Base-by-base conservation (phyloP, 2,888 invertebrate species). In the Apamea crenata region DNA sequence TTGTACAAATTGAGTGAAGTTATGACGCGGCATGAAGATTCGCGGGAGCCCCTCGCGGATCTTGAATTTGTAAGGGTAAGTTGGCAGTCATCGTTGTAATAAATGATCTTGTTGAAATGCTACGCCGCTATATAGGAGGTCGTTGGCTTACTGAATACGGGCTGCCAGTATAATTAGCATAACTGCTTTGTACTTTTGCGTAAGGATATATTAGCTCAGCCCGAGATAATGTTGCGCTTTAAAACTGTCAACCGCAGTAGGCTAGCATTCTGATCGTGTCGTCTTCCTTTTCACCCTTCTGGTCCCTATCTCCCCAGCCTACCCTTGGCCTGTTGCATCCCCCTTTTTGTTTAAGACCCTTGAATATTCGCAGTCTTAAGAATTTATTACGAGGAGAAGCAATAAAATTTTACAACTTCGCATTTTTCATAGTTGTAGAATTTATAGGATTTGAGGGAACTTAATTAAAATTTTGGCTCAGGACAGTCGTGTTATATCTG, bases 1-100 rank as follows among this genome's bases (percentile, higher is more conserved):
- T 91, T 90, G 89, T 91, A 91, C 90, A 91, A 92, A 92, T 91
- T 92, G 91, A 91, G 91, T 89, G 88, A 87, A 91, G 91, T 92
- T 91, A 92, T 91, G 91, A 92, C 90, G 89, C 74, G 81, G 91
- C 91, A 89, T 80, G 83, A 85, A 89, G 89, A 83, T 88, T 86
- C 89, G 83, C 86, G 77, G 86, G 84, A 86, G 68, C 86, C 81
- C 82, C 88, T 78, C 66, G 75, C 68, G 79, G 78, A 89, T 88
- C 88, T 87, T 82, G 84, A 89, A 89, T 90, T 89, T 89, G 89
- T 87, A 79, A 90, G 88, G 88, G 87, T 78, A 85, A 87, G 78
- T 84, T 83, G 84, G 81, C 74, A 87, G 89, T 89, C 91, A 90
- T 91, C 88, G 82, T 78, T 81, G 85, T 90, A 86, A 91, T 88